These are phyloP conservation scores for Ctenosaura bakeri DNA, from an alignment of 2,797 vertebrate species.

Conservation along the genomic window DNA sequence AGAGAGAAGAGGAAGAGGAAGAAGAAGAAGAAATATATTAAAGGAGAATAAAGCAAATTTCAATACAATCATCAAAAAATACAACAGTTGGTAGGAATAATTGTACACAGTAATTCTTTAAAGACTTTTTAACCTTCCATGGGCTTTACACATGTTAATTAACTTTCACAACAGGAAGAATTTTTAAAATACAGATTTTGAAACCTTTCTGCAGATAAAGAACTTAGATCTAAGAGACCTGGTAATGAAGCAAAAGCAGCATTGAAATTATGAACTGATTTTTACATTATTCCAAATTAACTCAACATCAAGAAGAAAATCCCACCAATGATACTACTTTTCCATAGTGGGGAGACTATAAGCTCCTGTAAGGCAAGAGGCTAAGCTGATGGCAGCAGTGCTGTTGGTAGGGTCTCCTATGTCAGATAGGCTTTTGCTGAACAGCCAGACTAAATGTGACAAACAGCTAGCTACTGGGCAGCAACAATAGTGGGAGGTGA, in stretches of 20 bases:
- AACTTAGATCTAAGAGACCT: constrained; percentile 32
- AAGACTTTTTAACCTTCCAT: constrained; percentile 33
- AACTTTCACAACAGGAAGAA: background rate
- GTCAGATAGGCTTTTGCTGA: no score
- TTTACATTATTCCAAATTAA: background rate
- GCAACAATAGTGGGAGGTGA: no score
- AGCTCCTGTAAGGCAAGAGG: no score
- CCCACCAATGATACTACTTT: no score
- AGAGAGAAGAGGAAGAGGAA: constrained; percentile 32
- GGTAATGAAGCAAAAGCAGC: background rate
- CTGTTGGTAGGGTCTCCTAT: no score
- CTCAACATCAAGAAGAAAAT: background rate
- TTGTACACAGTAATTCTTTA: constrained; percentile 29
- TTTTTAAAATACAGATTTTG: constrained; percentile 19
- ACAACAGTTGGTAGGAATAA: background rate
- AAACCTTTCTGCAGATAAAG: constrained; percentile 20
- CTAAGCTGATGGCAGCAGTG: no score
- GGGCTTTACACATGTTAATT: constrained; percentile 25
- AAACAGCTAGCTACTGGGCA: no score
- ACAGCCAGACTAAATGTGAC: no score
- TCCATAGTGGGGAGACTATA: no score
- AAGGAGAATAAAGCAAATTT: constrained; percentile 34
- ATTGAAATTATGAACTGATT: background rate
- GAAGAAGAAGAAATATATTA: constrained; percentile 46
- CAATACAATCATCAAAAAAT: background rate